Evolutionary conservation across 2,888 invertebrate species (phyloP), one percentile per base, ranked within the genome.

Genomic region (Zaprionus bogoriensis): DNA sequence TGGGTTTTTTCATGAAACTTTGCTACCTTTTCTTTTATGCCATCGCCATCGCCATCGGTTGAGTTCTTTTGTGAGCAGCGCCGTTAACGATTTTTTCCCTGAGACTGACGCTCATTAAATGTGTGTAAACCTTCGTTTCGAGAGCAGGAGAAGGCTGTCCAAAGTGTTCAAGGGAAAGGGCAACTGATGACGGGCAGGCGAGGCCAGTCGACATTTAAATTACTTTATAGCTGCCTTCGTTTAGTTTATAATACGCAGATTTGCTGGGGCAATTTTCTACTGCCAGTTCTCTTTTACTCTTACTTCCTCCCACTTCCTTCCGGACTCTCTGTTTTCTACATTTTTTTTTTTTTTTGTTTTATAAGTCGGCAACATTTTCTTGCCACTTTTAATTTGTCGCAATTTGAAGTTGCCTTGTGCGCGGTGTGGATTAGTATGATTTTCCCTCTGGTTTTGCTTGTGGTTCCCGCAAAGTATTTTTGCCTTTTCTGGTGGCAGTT

Each of bases 191-290:
- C 45, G 57, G 57, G 25, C 47, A n/a, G 32, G 14, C 42, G 9
- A 5, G 25, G 30, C 25, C 28, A 27, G 42, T 63, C 69, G 74
- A 63, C 74, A 77, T 67, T 74, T 74, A 85, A 87, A 87, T 87
- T 82, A 70, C 85, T 82, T 78, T 75, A 78, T 75, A 67, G 79
- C 73, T 64, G 61, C 68, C 81, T 84, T 75, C 85, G 70, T 69
- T 82, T 81, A 79, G 74, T 73, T 67, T 65, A 70, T 66, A 77
- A 77, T 55, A 64, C 78, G 39, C 39, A 44, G 60, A 63, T 74
- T 77, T 66, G 38, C 59, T 42, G 5, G 28, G 41, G 7, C 52
- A 57, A 46, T 57, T 71, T 71, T 45, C 27, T 51, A 14, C 53
- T 54, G 44, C 45, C 32, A 10, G n/a, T 22, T 20, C 4, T 2